phyloP scores from a whole-genome alignment of 2,113 vertebrate genomes.

The Micronisus gabar region DNA sequence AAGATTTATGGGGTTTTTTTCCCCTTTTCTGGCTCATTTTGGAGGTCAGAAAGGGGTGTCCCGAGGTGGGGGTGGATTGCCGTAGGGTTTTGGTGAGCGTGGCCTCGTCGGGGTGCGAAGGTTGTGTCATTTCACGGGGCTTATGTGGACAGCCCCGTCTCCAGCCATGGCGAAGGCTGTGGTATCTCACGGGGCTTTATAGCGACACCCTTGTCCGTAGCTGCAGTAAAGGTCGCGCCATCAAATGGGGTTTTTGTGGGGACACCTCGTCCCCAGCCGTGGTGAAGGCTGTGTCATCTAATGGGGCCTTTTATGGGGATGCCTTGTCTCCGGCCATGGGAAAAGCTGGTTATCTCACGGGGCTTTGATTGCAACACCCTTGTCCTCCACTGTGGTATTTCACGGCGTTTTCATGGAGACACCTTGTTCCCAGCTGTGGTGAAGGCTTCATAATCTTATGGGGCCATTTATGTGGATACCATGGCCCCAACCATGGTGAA shows the following conservation, averaged over 20 bases:
- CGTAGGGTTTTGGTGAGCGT: not conserved
- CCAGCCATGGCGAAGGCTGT: not conserved
- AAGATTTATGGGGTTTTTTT: rapidly evolving
- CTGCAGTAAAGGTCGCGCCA: too few relatives aligned
- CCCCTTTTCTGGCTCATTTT: not conserved
- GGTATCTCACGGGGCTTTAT: not conserved
- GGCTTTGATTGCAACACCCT: not conserved
- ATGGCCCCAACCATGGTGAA: not conserved
- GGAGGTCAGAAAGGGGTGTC: not conserved
- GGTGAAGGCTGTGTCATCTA: not conserved
- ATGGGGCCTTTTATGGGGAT: not conserved
- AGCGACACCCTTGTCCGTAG: not conserved
- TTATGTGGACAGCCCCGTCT: not conserved
- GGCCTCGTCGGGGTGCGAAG: rapidly evolving
- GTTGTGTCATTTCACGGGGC: not conserved
- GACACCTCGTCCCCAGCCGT: not conserved
- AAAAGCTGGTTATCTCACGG: too few relatives aligned
- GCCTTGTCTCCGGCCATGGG: too few relatives aligned
- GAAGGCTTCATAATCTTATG: not conserved
- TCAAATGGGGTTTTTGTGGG: too few relatives aligned
- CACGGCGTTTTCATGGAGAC: not conserved
- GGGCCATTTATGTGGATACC: not conserved
- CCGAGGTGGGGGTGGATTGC: not conserved
- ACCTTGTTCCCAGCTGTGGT: not conserved
- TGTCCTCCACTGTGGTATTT: too few relatives aligned